Evolutionary conservation across 23 tunicate genomes (phyloP).

Genomic region (Styela plicata): DNA sequence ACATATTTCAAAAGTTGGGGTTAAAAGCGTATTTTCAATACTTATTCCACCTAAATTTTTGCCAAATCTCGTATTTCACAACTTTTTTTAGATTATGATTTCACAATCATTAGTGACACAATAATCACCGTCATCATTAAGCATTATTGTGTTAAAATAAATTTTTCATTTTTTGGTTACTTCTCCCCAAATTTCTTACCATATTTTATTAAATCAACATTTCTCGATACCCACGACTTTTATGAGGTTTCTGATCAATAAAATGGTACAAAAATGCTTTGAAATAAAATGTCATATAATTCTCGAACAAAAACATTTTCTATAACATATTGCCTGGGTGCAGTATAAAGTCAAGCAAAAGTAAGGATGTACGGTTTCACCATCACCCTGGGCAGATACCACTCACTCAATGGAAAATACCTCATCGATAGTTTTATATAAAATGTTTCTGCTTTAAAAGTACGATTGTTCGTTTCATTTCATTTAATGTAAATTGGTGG

Average conservation of each 20-base stretch:
- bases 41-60: not conserved
- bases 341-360: not conserved
- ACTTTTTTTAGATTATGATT: not conserved
- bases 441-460: too few relatives aligned
- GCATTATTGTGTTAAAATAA: not conserved
- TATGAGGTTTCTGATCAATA: not conserved
- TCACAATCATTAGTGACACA: not conserved
- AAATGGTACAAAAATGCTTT: not conserved
- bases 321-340: not conserved
- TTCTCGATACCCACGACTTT: constrained; percentile 17
- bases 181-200: constrained; percentile 16
- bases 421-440: too few relatives aligned
- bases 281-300: not conserved
- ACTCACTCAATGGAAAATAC: too few relatives aligned
- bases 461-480: too few relatives aligned
- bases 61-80: not conserved
- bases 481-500: too few relatives aligned
- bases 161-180: not conserved
- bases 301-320: not conserved
- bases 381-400: too few relatives aligned
- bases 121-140: not conserved
- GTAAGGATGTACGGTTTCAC: not conserved
- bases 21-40: not conserved
- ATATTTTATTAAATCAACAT: constrained; percentile 21
- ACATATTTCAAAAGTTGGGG: not conserved